phyloP scores from a whole-genome alignment of 2,888 invertebrate species.

The Sphaerophoria taeniata region DNA sequence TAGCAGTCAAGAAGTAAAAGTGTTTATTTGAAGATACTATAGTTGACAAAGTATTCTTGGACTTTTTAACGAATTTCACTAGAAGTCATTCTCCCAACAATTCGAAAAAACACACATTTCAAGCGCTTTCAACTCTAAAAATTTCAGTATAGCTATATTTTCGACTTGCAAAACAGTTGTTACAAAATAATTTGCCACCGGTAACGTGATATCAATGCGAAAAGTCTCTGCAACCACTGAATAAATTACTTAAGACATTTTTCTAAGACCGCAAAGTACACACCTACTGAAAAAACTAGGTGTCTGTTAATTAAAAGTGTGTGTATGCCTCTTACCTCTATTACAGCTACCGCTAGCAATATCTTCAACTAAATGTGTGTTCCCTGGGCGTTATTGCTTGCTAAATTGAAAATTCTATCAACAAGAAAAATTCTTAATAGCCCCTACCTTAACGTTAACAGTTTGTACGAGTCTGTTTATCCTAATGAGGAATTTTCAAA shows the following conservation, averaged over 20 bases:
- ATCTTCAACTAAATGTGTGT: background rate
- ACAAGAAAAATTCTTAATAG: constrained; percentile 11
- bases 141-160: too few species aligned
- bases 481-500: constrained; percentile 37
- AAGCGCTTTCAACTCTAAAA: too few species aligned
- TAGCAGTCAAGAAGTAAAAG: too few species aligned
- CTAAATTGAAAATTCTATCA: constrained; percentile 9
- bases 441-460: constrained; percentile 2
- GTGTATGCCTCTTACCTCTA: background rate
- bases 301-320: background rate
- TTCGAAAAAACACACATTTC: too few species aligned
- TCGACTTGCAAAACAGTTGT: too few species aligned
- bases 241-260: background rate
- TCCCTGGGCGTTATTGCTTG: background rate
- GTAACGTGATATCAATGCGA: background rate
- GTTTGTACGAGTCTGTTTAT: constrained; percentile 3
- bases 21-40: too few species aligned
- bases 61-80: too few species aligned
- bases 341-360: background rate
- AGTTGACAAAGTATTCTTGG: too few species aligned
- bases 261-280: background rate
- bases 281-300: constrained; percentile 9
- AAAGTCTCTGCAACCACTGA: background rate
- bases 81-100: too few species aligned
- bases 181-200: background rate